These are phyloP conservation scores for Strigops habroptila DNA, from an alignment of 2,113 vertebrate species.

Conservation along the genomic window DNA sequence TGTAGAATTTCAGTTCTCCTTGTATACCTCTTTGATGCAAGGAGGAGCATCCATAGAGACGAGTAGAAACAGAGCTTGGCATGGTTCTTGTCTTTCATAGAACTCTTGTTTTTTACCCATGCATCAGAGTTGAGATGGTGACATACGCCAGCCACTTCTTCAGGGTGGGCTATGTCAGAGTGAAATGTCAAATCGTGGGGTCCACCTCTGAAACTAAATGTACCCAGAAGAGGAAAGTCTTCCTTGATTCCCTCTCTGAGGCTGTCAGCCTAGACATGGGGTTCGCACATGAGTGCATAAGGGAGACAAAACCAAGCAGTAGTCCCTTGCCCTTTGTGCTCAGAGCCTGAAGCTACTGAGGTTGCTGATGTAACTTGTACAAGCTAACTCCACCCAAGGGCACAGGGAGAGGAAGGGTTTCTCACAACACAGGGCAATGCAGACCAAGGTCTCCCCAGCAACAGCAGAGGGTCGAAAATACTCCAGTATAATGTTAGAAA, in stretches of 20 bases:
- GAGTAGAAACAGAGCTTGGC: fast-evolving
- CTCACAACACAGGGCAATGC: not conserved
- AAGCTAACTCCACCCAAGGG: not conserved
- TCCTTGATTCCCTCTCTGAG: not conserved
- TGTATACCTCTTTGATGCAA: not conserved
- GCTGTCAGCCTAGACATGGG: not conserved
- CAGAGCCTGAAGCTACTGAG: not conserved
- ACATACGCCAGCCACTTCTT: not conserved
- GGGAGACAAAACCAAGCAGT: not conserved
- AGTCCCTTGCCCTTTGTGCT: not conserved
- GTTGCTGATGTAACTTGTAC: not conserved
- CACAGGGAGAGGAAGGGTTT: not conserved
- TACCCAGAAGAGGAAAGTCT: not conserved
- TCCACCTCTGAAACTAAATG: not conserved
- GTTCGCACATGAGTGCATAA: fast-evolving
- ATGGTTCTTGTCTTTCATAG: not conserved
- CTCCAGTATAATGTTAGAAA: not conserved
- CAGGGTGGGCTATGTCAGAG: not conserved
- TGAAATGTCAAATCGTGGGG: not conserved
- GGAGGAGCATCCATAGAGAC: not conserved
- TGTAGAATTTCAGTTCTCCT: not conserved
- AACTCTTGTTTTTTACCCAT: not conserved
- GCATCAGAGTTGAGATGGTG: not conserved
- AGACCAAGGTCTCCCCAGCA: not conserved
- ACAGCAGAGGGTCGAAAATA: not conserved